Base-by-base conservation (phyloP, 2,888 invertebrate genomes). In the Trissolcus japonicus region DNA sequence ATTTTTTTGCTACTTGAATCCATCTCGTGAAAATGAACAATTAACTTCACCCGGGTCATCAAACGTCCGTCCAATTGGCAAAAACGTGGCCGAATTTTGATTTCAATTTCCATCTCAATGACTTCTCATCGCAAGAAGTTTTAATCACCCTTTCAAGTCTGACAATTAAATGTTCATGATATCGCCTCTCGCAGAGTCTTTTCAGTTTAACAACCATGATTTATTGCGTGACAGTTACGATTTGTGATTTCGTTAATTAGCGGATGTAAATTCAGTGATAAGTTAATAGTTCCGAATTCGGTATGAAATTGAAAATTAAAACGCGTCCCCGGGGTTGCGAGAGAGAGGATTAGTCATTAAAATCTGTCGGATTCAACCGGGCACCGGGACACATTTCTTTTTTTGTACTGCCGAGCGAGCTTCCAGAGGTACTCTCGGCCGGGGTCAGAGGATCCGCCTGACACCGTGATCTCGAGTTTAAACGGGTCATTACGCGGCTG, bases 401-500 rank as follows among this genome's bases (percentile, higher is more conserved):
- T 77, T 74, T 67, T 60, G 66, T 54, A 41, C 63, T 43, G 41
- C 62, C 63, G 51, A 62, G 11, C 35, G 65, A 63, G 75, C 79
- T 77, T 81, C 76, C 80, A 79, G 75, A 81, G 80, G 79, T 80
- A 35, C 35, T 81, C 80, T 78, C 80, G 60, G 75, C 21, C 73
- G 61, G 50, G 77, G 79, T 79, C 75, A 77, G 67, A 72, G 76
- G 67, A 67, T 75, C 73, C 76, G 80, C 60, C 80, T 74, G 78
- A 79, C 79, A 78, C 79, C 79, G 79, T 77, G 79, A 80, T 79
- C 80, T 78, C 80, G 72, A 79, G 77, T 79, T 80, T 79, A 80
- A 78, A 80, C 79, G 74, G 80, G 78, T 78, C 81, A 84, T 85
- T 83, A 83, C 81, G 81, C 79, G 79, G 83, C 77, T 78, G 81